Percentiles rank a stretch among this genome's conserved stretches.
Conservation (phyloP, 2,113 vertebrate species). For the Vulpes lagopus region DNA sequence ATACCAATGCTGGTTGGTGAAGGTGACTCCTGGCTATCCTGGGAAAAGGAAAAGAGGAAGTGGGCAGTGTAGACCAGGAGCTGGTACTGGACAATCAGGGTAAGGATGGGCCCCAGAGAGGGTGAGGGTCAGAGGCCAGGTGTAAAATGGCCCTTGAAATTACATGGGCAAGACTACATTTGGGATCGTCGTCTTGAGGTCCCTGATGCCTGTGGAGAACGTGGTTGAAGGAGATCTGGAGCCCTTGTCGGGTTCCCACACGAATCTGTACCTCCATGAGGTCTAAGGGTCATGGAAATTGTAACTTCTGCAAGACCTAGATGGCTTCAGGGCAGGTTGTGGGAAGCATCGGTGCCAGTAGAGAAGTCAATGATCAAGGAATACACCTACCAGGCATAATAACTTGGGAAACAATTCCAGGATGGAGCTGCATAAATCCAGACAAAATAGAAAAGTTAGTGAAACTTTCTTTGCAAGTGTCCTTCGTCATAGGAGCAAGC, state of each 20-base stretch:
- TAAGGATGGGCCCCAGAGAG: background rate
- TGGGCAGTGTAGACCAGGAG: background rate
- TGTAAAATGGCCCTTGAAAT: background rate
- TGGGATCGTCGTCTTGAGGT: background rate
- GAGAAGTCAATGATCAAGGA: background rate
- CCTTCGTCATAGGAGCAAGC: background rate
- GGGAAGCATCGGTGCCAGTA: background rate
- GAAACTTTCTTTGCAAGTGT: background rate
- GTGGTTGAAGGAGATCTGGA: background rate
- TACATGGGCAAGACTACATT: background rate
- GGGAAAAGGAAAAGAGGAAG: background rate
- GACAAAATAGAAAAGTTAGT: slow-evolving; percentile 12
- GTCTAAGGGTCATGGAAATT: background rate
- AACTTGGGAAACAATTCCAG: slow-evolving; percentile 64
- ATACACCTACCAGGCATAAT: slow-evolving; percentile 29
- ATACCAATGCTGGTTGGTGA: slow-evolving; percentile 88
- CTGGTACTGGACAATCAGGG: background rate
- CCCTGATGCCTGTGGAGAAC: background rate
- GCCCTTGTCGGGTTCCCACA: background rate
- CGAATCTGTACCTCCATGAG: too few species aligned
- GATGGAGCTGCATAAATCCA: slow-evolving; percentile 60
- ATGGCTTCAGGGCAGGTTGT: background rate
- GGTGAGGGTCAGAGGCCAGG: background rate
- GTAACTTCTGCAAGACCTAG: background rate
- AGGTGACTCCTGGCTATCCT: slow-evolving; percentile 92